phyloP scores from a whole-genome alignment of 2,797 vertebrate species.

The Alcedo quadribrachys region DNA sequence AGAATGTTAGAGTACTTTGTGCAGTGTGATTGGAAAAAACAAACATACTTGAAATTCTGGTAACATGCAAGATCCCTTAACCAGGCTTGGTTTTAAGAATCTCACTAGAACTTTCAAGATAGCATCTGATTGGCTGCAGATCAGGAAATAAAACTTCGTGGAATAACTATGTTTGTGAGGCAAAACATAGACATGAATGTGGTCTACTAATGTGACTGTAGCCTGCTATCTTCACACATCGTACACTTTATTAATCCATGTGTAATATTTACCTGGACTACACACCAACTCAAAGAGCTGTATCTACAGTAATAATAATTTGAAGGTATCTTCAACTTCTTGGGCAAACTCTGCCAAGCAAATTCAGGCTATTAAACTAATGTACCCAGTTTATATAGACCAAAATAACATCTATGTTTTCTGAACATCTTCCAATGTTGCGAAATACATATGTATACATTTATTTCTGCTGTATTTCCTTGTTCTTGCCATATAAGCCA shows the following conservation, averaged over 20 bases:
- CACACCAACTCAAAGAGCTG: neutral
- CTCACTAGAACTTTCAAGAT: neutral
- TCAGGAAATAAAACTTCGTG: neutral
- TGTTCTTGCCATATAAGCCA: neutral
- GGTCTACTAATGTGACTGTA: neutral
- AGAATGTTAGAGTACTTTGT: neutral
- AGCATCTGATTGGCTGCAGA: neutral
- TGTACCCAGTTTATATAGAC: neutral
- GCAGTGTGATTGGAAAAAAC: neutral
- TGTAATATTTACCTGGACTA: neutral
- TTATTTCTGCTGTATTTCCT: neutral
- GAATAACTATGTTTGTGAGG: neutral
- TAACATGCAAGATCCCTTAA: neutral
- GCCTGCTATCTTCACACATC: neutral
- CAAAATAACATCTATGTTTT: neutral
- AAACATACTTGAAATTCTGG: neutral
- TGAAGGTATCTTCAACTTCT: neutral
- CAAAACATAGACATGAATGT: neutral
- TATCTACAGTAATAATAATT: neutral
- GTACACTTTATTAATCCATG: neutral
- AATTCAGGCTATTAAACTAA: neutral
- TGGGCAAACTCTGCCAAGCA: neutral
- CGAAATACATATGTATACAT: neutral
- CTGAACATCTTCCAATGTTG: neutral
- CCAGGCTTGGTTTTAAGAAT: rapidly evolving